Percentiles rank a stretch among this genome's conserved stretches.
Evolutionary conservation across 2,113 vertebrate genomes (phyloP).

Genomic region (Murina feae): DNA sequence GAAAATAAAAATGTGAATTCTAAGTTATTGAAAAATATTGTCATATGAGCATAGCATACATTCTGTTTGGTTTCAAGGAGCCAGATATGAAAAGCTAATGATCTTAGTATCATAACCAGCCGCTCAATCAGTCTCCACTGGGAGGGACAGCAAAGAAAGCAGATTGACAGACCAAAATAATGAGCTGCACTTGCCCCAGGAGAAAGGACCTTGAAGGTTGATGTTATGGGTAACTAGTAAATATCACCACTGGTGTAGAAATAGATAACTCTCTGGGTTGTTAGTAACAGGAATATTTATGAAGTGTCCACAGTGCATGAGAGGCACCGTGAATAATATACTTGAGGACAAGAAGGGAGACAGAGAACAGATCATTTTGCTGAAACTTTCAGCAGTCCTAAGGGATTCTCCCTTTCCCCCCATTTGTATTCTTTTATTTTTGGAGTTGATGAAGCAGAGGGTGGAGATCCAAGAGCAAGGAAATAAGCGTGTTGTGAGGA

Average conservation of each 20-base stretch:
- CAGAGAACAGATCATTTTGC: not conserved
- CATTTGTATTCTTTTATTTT: not conserved
- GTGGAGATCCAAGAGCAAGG: not conserved
- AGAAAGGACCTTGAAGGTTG: conserved; percentile 26
- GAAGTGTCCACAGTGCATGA: not conserved
- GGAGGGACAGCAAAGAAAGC: conserved; percentile 27
- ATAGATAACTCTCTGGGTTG: not conserved
- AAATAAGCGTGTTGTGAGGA: not conserved
- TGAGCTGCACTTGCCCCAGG: conserved; percentile 35
- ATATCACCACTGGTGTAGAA: not conserved
- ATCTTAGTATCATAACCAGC: conserved; percentile 25
- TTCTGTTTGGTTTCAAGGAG: conserved; percentile 55
- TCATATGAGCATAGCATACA: conserved; percentile 20
- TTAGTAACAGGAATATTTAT: conserved; percentile 53
- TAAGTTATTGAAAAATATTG: conserved; percentile 42
- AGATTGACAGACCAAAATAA: conserved; percentile 55
- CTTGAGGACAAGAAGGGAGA: not conserved
- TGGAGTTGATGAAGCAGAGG: not conserved
- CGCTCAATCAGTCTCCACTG: conserved; percentile 11
- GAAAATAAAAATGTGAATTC: conserved; percentile 18
- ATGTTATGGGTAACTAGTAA: conserved; percentile 33
- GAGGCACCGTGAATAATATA: not conserved
- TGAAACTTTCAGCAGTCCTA: not conserved
- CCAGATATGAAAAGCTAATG: conserved; percentile 64
- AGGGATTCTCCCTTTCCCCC: too few species aligned